Evolutionary conservation across 2,797 vertebrate genomes (phyloP).

Genomic region (Mycteria americana): DNA sequence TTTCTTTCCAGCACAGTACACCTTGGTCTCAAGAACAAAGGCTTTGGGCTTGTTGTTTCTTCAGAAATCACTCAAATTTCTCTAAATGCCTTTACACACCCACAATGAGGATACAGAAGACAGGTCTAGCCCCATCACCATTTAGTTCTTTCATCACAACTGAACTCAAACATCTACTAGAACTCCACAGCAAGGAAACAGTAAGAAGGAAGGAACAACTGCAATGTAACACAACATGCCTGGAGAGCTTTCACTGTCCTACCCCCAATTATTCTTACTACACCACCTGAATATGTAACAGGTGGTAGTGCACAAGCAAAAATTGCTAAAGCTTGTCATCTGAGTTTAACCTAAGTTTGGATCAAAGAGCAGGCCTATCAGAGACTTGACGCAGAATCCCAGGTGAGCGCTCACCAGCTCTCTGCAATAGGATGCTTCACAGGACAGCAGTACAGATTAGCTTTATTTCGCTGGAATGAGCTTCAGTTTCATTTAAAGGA

Average conservation of each 20-base stretch:
- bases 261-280: not conserved
- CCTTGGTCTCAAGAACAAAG: not conserved
- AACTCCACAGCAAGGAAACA: not conserved
- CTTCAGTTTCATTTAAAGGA: not conserved
- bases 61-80: not conserved
- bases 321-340: not conserved
- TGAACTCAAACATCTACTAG: not conserved
- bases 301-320: not conserved
- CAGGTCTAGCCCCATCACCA: too few species aligned
- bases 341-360: not conserved
- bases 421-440: not conserved
- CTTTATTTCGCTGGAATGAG: not conserved
- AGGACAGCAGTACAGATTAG: not conserved
- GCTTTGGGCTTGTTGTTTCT: not conserved
- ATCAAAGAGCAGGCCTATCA: not conserved
- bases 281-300: not conserved
- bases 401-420: not conserved
- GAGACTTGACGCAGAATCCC: not conserved
- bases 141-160: not conserved
- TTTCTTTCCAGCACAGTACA: accelerated
- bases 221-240: not conserved
- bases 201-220: not conserved
- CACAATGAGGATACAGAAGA: not conserved
- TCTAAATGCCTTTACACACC: not conserved
- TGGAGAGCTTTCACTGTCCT: not conserved